These are phyloP conservation scores for Petrocephalus microphthalmus DNA, from an alignment of 2,113 vertebrate species.

Conservation along the genomic window DNA sequence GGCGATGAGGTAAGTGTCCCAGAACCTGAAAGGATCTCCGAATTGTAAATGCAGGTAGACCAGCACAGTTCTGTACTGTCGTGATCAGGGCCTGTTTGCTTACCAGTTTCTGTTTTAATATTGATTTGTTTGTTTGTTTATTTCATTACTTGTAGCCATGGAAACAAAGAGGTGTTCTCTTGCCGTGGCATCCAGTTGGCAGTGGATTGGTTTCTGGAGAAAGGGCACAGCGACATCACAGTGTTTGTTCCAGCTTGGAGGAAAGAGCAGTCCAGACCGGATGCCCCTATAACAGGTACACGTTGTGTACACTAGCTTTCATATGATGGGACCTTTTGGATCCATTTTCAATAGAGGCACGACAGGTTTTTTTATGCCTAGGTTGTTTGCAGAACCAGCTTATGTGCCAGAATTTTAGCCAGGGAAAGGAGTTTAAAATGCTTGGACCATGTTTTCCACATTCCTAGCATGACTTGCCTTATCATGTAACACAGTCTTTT, in stretches of 20 bases:
- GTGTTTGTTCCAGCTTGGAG: conserved; percentile 98
- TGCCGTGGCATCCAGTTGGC: conserved; percentile 94
- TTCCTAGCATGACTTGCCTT: background rate
- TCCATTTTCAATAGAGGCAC: background rate
- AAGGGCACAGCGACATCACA: conserved; percentile 95
- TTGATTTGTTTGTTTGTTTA: background rate
- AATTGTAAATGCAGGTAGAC: background rate
- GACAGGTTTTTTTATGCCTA: background rate
- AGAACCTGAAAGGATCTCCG: background rate
- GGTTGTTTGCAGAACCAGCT: background rate
- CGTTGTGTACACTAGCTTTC: background rate
- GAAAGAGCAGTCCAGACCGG: conserved; percentile 94
- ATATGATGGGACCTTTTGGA: background rate
- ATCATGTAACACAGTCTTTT: background rate
- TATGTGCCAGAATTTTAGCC: background rate
- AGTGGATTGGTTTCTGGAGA: conserved; percentile 95
- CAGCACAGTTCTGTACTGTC: background rate
- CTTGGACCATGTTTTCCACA: background rate
- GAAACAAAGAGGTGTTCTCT: conserved; percentile 98
- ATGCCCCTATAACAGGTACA: conserved; percentile 91
- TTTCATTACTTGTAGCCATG: conserved; percentile 74
- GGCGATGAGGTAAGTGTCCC: conserved; percentile 84
- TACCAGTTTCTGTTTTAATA: background rate
- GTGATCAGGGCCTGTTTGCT: background rate
- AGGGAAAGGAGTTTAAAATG: background rate